Evolutionary conservation across 2,888 invertebrate species (phyloP).

Genomic region (Rhagonycha fulva): DNA sequence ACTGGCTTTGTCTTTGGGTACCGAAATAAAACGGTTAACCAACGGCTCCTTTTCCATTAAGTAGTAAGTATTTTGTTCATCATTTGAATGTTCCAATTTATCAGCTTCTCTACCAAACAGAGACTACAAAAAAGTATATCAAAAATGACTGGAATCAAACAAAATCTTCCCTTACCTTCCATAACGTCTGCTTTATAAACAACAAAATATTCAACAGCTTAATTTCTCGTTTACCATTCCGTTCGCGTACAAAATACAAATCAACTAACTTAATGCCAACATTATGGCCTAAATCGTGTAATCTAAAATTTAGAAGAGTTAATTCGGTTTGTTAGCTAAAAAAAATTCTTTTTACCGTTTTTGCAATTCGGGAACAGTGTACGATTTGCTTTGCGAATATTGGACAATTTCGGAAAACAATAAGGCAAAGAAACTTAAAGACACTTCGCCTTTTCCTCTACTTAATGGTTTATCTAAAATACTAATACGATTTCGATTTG

Average conservation of each 20-base stretch:
- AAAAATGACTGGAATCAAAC: neutral
- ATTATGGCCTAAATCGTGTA: conserved; percentile 93
- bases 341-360: conserved; percentile 66
- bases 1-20: conserved; percentile 96
- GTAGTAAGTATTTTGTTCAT: conserved; percentile 97
- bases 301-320: conserved; percentile 52
- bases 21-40: conserved; percentile 94
- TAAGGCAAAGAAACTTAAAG: conserved; percentile 89
- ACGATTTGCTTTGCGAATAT: conserved; percentile 95
- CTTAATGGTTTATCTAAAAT: conserved; percentile 91
- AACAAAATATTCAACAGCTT: conserved; percentile 92
- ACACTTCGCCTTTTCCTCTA: conserved; percentile 91
- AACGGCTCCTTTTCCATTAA: conserved; percentile 98
- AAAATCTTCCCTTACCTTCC: conserved; percentile 81
- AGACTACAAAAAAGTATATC: conserved; percentile 59
- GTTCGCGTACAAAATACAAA: conserved; percentile 90
- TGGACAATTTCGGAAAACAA: conserved; percentile 98
- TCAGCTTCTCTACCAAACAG: conserved; percentile 98
- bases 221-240: conserved; percentile 91
- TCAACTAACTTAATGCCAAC: conserved; percentile 94
- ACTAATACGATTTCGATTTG: conserved; percentile 68
- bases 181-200: conserved; percentile 93
- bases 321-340: neutral
- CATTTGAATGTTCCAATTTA: conserved; percentile 97
- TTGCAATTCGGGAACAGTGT: conserved; percentile 93